These are phyloP conservation scores for Bradynema listronoti DNA, from an alignment of 1,140 invertebrate species.

Conservation along the genomic window DNA sequence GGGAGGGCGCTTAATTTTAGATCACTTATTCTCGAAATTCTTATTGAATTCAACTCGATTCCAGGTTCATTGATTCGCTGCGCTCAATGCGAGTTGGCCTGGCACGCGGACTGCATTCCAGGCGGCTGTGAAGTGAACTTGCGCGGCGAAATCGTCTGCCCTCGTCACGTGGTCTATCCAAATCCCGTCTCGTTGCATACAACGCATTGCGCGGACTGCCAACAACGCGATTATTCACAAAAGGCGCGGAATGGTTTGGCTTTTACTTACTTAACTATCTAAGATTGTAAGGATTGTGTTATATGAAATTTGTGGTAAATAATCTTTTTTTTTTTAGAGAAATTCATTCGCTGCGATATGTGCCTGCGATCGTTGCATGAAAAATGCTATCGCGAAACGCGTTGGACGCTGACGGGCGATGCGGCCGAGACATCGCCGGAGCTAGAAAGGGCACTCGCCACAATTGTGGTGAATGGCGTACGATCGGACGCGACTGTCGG, in stretches of 20 bases:
- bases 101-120: slow-evolving; percentile 25
- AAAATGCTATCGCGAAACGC: slow-evolving; percentile 18
- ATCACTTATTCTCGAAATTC: slow-evolving; percentile 10
- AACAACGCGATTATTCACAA: slow-evolving; percentile 13
- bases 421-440: background rate
- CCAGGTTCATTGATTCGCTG: slow-evolving; percentile 17
- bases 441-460: too few species aligned
- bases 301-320: background rate
- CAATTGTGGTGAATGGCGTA: too few species aligned
- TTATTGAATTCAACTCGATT: background rate
- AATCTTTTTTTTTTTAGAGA: slow-evolving; percentile 18
- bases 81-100: slow-evolving; percentile 28
- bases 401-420: background rate
- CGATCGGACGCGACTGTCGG: too few species aligned
- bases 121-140: slow-evolving; percentile 16
- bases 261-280: background rate
- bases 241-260: background rate
- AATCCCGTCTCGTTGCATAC: slow-evolving; percentile 14
- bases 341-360: slow-evolving; percentile 19
- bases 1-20: background rate
- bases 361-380: slow-evolving; percentile 25
- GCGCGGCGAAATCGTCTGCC: slow-evolving; percentile 20
- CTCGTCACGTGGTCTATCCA: slow-evolving; percentile 20
- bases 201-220: slow-evolving; percentile 24
- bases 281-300: background rate